Evolutionary conservation across 2,113 vertebrate genomes (phyloP).

Genomic region (Pandion haliaetus): DNA sequence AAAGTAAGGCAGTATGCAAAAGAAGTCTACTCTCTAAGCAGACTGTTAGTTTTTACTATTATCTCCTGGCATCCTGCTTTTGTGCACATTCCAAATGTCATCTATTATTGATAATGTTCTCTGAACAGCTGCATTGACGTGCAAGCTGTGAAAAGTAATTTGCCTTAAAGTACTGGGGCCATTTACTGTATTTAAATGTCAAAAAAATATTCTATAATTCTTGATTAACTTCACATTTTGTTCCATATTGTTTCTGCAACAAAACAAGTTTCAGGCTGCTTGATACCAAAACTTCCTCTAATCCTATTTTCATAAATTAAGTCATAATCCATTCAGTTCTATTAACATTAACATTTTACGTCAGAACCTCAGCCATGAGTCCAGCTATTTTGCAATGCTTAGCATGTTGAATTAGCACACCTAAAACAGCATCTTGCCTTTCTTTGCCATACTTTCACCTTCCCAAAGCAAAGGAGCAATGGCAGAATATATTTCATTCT

Average conservation of each 20-base stretch:
- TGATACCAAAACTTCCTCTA: background rate
- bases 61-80: background rate
- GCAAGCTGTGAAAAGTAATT: background rate
- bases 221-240: background rate
- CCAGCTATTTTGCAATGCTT: background rate
- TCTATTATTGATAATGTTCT: background rate
- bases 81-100: background rate
- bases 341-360: background rate
- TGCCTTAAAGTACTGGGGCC: background rate
- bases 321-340: background rate
- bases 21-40: background rate
- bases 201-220: background rate
- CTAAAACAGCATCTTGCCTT: background rate
- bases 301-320: background rate
- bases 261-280: background rate
- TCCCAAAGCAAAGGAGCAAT: background rate
- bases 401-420: background rate
- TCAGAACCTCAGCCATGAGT: background rate
- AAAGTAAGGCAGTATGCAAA: background rate
- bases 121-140: background rate
- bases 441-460: background rate
- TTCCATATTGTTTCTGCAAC: background rate
- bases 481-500: background rate
- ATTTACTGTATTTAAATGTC: background rate
- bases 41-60: background rate